Conservation (phyloP, 1,140 invertebrate species). For the Cataglyphis hispanica region DNA sequence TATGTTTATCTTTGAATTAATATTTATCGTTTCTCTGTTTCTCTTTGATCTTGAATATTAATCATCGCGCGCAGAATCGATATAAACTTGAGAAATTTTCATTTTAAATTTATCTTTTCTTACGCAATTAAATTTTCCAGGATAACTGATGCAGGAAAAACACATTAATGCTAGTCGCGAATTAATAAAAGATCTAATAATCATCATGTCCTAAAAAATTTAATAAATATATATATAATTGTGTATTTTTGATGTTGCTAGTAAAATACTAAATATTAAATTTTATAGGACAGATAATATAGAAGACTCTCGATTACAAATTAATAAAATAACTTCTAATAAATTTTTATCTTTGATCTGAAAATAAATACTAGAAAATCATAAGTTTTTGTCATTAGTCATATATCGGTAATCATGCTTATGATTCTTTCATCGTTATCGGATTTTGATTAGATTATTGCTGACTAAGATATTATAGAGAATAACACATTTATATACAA, state of each 20-base stretch:
- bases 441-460: slow-evolving; percentile 47
- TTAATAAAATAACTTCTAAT: background rate
- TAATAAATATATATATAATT: background rate
- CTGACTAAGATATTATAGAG: background rate
- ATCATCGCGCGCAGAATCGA: background rate
- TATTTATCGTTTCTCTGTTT: background rate
- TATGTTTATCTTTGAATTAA: slow-evolving; percentile 46
- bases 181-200: background rate
- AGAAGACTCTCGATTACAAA: background rate
- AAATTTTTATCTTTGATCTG: background rate
- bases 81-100: background rate
- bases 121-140: slow-evolving; percentile 55
- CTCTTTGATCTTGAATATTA: background rate
- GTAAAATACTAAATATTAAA: background rate
- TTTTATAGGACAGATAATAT: background rate
- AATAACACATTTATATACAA: background rate
- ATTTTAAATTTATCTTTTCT: slow-evolving; percentile 39
- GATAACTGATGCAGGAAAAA: slow-evolving; percentile 31
- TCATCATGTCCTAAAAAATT: background rate
- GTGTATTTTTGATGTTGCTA: background rate
- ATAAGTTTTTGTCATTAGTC: background rate
- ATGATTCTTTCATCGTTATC: slow-evolving; percentile 21
- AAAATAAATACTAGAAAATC: background rate
- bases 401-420: background rate
- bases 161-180: background rate